Evolutionary conservation across 2,888 invertebrate species (phyloP).

Genomic region (Galeruca laticollis): DNA sequence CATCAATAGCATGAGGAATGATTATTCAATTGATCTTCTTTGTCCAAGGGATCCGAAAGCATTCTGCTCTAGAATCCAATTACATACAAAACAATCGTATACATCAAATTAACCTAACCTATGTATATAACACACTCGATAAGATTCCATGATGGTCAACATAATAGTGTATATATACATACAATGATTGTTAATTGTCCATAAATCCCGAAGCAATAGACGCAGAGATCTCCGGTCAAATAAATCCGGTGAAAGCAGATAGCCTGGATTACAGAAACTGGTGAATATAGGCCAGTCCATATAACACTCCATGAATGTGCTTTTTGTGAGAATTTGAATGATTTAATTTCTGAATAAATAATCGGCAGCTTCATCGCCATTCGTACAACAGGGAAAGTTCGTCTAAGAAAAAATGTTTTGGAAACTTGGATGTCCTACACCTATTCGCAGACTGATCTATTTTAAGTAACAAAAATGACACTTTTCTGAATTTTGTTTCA

Average conservation of each 20-base stretch:
- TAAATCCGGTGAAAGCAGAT: constrained; percentile 44
- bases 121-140: constrained; percentile 26
- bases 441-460: no score
- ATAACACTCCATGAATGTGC: background rate
- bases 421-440: no score
- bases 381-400: no score
- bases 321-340: no score
- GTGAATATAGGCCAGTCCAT: background rate
- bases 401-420: no score
- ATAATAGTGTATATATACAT: constrained; percentile 32
- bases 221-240: constrained; percentile 44
- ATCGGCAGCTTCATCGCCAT: no score
- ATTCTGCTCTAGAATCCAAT: background rate
- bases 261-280: constrained; percentile 34
- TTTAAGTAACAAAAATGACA: no score
- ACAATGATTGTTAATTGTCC: constrained; percentile 49
- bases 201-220: constrained; percentile 42
- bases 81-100: background rate
- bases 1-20: background rate
- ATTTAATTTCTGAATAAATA: no score
- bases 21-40: background rate
- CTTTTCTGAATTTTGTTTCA: no score
- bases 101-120: background rate
- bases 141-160: constrained; percentile 36
- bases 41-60: background rate